A percentile compares a stretch with the other conserved stretches of the same genome.
These are phyloP conservation scores for Papilio elwesi DNA, from an alignment of 2,888 invertebrate species.

Conservation along the genomic window DNA sequence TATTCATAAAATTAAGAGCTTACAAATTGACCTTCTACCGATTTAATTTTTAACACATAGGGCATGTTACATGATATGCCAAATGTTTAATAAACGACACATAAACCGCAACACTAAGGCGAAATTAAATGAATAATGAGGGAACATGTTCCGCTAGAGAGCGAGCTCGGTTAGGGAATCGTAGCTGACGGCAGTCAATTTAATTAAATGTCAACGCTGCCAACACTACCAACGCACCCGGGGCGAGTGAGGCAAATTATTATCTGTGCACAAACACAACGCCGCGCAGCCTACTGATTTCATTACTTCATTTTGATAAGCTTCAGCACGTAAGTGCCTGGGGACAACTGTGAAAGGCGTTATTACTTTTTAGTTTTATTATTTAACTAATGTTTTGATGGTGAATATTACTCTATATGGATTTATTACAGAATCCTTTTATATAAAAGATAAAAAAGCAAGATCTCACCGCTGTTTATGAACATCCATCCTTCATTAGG, in stretches of 20 bases:
- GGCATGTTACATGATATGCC: constrained; percentile 16
- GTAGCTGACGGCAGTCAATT: constrained; percentile 65
- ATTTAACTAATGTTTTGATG: not conserved
- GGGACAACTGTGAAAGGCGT: not conserved
- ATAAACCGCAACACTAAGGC: constrained; percentile 29
- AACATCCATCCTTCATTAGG: too few species aligned
- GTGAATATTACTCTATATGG: not conserved
- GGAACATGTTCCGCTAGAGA: constrained; percentile 25
- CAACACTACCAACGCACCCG: constrained; percentile 58
- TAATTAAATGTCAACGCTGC: constrained; percentile 76
- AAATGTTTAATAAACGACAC: constrained; percentile 23
- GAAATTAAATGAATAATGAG: constrained; percentile 35
- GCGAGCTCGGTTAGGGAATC: constrained; percentile 34
- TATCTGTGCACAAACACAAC: constrained; percentile 59
- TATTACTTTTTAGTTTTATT: not conserved
- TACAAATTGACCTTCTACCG: too few species aligned
- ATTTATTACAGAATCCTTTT: too few species aligned
- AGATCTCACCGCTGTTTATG: too few species aligned
- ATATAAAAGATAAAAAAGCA: not conserved
- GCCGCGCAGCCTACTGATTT: constrained; percentile 35
- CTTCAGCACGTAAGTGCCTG: not conserved
- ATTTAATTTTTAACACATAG: not conserved
- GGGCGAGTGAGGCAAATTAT: constrained; percentile 59
- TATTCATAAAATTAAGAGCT: too few species aligned
- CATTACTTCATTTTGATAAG: constrained; percentile 25